These are phyloP conservation scores for Cremastinae sp. DNA, from an alignment of 2,888 invertebrate genomes.

Conservation along the genomic window DNA sequence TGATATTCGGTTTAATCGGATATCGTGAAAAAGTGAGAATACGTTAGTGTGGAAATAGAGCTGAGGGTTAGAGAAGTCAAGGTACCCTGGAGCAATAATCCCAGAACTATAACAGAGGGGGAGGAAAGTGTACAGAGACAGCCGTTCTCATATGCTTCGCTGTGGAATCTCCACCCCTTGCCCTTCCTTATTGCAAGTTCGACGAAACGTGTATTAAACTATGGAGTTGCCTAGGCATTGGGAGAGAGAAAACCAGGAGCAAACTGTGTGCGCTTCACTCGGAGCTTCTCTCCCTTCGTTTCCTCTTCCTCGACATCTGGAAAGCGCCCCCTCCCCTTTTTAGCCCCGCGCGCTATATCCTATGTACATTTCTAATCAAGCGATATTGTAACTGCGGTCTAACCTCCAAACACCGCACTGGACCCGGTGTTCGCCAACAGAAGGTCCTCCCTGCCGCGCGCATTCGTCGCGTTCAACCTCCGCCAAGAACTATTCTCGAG, in stretches of 20 bases:
- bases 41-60: constrained; percentile 10
- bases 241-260: constrained; percentile 70
- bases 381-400: constrained; percentile 81
- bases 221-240: constrained; percentile 78
- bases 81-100: constrained; percentile 40
- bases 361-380: constrained; percentile 81
- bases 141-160: constrained; percentile 58
- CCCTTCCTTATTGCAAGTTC: constrained; percentile 79
- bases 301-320: constrained; percentile 69
- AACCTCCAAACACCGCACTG: constrained; percentile 79
- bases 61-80: constrained; percentile 22
- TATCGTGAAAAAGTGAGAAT: background rate
- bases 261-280: constrained; percentile 61
- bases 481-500: constrained; percentile 52
- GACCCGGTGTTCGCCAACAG: constrained; percentile 67
- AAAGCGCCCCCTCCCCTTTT: constrained; percentile 73
- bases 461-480: constrained; percentile 52
- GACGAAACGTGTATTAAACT: constrained; percentile 79
- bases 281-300: too few species aligned
- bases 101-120: constrained; percentile 66
- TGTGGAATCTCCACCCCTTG: constrained; percentile 57
- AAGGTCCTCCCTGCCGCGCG: constrained; percentile 58
- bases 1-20: background rate
- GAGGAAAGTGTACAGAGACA: constrained; percentile 59
- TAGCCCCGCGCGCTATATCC: constrained; percentile 71